Base-by-base conservation (phyloP, 1,140 invertebrate species). In the Pseudomyrmex gracilis region DNA sequence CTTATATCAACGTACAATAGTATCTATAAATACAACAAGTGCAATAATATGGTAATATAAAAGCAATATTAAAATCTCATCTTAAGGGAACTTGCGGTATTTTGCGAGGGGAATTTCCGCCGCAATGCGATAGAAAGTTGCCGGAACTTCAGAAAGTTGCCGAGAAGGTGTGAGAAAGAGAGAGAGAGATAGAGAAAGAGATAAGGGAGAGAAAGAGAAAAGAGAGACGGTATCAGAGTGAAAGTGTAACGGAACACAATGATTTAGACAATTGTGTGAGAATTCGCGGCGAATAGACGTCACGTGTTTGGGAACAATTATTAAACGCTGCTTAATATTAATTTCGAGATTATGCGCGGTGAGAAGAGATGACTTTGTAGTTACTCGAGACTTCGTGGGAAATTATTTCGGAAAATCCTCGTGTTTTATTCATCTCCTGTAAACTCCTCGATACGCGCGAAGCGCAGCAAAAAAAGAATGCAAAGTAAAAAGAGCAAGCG, bases 41-140 rank as follows among this genome's bases (percentile, higher is more conserved):
- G 8, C n/a, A 43, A 76, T 76, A 76, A 43, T 47, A 24, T 43
- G 53, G n/a, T 20, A 24, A 57, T 47, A 67, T 70, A 70, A 87
- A 76, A 80, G 73, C 24, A 73, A 74, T 87, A 80, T 87, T 87
- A 84, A 74, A 87, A 87, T 87, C 61, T 73, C 63, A 61, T 53
- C 67, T 84, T 43, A 47, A 47, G 63, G 20, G 74, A 84, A 84
- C 66, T 80, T 22, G 49, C 51, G 47, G 70, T 74, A 76, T 73
- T 60, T 87, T 53, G 74, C 66, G 43, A 68, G 22, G 34, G 13
- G 53, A 84, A 43, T 87, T 87, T 73, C 73, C 60, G 73, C 53
- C 70, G 70, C 82, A 83, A 84, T 84, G 70, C 74, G 86, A 87
- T 73, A 87, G 86, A 70, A 84, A 87, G 49, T 87, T 73, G 34